These are phyloP conservation scores for Conus betulinus DNA, from an alignment of 1,140 invertebrate genomes.

Conservation along the genomic window DNA sequence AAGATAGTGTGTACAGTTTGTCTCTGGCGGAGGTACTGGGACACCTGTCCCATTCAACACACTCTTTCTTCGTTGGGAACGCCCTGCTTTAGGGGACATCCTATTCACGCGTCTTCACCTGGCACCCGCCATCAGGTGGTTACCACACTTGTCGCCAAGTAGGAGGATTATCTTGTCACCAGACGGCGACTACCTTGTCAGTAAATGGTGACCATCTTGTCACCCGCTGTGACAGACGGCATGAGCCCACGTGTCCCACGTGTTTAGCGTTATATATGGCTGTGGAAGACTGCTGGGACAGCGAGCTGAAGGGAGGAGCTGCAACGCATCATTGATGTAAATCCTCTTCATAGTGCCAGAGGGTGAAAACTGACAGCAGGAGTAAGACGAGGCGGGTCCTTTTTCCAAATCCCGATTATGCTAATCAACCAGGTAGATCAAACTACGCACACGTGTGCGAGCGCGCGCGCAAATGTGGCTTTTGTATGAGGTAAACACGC, in stretches of 20 bases:
- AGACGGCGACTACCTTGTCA: neutral
- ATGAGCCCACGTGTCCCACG: neutral
- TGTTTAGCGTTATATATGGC: neutral
- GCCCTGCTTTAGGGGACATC: neutral
- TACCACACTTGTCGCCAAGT: neutral
- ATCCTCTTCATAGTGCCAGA: neutral
- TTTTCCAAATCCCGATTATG: neutral
- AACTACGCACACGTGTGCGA: neutral
- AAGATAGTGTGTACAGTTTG: too few relatives aligned
- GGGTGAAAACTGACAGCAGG: neutral
- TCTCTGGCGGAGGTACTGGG: too few relatives aligned
- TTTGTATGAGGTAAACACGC: too few relatives aligned
- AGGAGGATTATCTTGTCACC: neutral
- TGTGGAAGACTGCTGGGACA: neutral
- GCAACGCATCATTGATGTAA: neutral
- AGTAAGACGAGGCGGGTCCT: neutral
- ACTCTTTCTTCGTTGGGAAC: neutral
- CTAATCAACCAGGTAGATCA: neutral
- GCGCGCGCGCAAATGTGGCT: neutral
- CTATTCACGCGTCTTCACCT: neutral
- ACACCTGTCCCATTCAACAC: neutral
- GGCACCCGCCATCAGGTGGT: neutral
- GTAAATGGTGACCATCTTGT: neutral
- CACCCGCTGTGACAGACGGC: neutral
- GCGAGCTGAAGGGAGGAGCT: neutral